Evolutionary conservation across 2,797 vertebrate species (phyloP).

Genomic region (Hemibagrus guttatus): DNA sequence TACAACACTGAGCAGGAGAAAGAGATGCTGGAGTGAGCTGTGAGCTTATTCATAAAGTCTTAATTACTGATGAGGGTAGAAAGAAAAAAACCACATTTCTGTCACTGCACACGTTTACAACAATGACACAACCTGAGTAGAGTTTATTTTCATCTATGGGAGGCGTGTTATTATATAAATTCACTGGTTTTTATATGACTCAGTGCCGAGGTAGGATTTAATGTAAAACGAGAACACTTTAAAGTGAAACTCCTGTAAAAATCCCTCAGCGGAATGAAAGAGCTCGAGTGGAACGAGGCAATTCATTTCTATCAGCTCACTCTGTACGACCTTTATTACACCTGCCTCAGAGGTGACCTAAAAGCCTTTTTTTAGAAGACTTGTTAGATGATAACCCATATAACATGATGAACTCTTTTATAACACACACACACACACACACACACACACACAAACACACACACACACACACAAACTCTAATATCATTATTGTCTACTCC

Average conservation of each 20-base stretch:
- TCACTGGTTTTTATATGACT: neutral
- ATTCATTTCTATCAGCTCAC: neutral
- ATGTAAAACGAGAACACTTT: neutral
- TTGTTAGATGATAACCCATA: slow-evolving; percentile 59
- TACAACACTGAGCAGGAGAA: neutral
- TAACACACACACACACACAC: neutral
- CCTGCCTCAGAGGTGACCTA: slow-evolving; percentile 38
- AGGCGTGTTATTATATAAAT: neutral
- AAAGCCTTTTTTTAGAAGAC: slow-evolving; percentile 63
- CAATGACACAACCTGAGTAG: neutral
- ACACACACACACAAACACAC: neutral
- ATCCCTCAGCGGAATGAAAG: slow-evolving; percentile 17
- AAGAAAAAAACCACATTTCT: neutral
- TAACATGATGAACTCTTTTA: slow-evolving; percentile 24
- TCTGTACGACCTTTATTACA: slow-evolving; percentile 46
- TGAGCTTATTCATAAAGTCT: slow-evolving; percentile 53
- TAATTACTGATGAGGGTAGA: neutral
- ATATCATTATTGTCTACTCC: neutral
- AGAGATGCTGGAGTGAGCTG: neutral
- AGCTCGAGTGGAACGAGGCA: slow-evolving; percentile 19
- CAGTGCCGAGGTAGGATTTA: neutral
- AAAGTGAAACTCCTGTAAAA: slow-evolving; percentile 1
- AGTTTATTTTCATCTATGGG: neutral
- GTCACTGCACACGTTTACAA: neutral
- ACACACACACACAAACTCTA: no score